These are phyloP conservation scores for Bellardia pandia DNA, from an alignment of 2,888 invertebrate species.

Conservation along the genomic window DNA sequence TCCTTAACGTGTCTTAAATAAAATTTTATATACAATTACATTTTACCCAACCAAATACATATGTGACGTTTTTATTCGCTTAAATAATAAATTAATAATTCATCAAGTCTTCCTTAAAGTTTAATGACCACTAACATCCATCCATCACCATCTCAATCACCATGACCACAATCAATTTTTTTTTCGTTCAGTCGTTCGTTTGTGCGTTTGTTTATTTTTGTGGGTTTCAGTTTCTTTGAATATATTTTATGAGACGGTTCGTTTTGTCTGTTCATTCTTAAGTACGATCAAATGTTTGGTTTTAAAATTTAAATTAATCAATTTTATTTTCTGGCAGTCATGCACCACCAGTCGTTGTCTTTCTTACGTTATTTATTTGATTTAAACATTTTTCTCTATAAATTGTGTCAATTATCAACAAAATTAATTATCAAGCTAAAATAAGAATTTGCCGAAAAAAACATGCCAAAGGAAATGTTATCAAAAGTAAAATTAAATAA, in stretches of 20 bases:
- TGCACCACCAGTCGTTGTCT: conserved; percentile 7
- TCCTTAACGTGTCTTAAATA: background rate
- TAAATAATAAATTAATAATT: conserved; percentile 49
- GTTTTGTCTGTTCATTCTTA: background rate
- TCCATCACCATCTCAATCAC: conserved; percentile 32
- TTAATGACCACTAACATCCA: conserved; percentile 63
- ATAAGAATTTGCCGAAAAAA: conserved; percentile 13
- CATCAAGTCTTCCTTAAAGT: conserved; percentile 47
- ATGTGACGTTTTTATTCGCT: too few species aligned
- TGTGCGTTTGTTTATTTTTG: background rate
- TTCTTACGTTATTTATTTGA: conserved; percentile 45
- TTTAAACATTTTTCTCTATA: conserved; percentile 44
- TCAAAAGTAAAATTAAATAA: conserved; percentile 1
- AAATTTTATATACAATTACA: background rate
- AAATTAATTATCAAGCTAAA: conserved; percentile 60
- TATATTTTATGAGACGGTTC: conserved; percentile 5
- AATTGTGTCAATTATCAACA: conserved; percentile 68
- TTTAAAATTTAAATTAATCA: conserved; percentile 39
- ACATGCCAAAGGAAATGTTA: background rate
- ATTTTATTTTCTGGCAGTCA: conserved; percentile 43
- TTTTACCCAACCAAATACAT: too few species aligned
- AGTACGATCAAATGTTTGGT: background rate
- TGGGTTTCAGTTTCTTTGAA: conserved; percentile 18
- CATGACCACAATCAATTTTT: conserved; percentile 47
- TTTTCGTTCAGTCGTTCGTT: background rate